Evolutionary conservation across 64 coral and sea anemone genomes (phyloP).

Genomic region (Pocillopora damicornis): DNA sequence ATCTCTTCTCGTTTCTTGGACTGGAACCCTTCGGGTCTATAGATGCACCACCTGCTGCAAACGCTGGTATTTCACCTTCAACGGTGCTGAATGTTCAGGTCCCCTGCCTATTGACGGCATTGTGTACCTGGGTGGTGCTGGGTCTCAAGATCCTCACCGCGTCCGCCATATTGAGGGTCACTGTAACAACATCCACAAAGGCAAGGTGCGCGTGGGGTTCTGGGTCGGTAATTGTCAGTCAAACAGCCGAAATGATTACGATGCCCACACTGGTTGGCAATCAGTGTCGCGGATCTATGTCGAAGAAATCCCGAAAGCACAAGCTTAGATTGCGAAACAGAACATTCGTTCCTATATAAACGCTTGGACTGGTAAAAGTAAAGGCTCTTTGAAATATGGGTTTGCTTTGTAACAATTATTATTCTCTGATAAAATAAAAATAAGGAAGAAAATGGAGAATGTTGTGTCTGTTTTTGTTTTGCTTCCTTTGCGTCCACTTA

Average conservation of each 20-base stretch:
- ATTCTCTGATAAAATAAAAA: no score
- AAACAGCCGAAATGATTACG: not conserved
- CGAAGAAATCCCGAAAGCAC: conserved; percentile 9
- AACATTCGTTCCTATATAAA: not conserved
- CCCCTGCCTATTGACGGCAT: no score
- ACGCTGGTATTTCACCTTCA: conserved; percentile 47
- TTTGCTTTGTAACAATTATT: no score
- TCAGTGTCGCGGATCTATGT: conserved; percentile 35
- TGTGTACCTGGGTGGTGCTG: no score
- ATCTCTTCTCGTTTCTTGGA: not conserved
- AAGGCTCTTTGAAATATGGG: no score
- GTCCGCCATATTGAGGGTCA: conserved; percentile 10
- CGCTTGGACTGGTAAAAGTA: not conserved
- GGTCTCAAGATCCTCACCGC: not conserved
- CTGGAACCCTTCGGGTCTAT: not conserved
- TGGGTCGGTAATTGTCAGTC: conserved; percentile 6
- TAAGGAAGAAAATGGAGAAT: no score
- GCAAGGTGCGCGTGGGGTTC: not conserved
- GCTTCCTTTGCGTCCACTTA: no score
- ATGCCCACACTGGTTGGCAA: not conserved
- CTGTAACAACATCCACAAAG: no score
- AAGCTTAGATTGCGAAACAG: not conserved
- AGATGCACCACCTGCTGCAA: not conserved
- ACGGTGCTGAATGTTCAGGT: not conserved
- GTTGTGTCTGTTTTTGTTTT: no score